Evolutionary conservation across 1,140 invertebrate genomes (phyloP).

Genomic region (Hyposmocoma kahamanoa): DNA sequence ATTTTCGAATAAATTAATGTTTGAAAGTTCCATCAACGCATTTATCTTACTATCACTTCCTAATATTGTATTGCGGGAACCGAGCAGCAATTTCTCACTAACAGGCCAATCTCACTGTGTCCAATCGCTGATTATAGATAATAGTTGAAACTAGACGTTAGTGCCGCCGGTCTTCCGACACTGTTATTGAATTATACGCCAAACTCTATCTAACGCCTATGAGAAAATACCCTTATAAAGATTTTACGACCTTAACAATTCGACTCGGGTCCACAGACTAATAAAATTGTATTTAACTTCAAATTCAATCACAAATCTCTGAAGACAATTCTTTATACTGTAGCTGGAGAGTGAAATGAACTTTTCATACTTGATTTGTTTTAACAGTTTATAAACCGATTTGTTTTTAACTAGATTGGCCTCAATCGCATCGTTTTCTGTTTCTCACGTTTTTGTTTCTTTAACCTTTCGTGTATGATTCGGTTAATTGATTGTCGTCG

Average conservation of each 20-base stretch:
- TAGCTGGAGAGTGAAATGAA: constrained; percentile 9
- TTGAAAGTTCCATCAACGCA: constrained; percentile 26
- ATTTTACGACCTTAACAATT: too few relatives aligned
- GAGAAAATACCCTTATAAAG: constrained; percentile 28
- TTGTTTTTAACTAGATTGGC: constrained; percentile 59
- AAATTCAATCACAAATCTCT: neutral
- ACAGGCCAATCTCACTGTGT: constrained; percentile 46
- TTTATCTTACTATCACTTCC: constrained; percentile 26
- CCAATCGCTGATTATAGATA: constrained; percentile 60
- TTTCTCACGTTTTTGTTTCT: constrained; percentile 68
- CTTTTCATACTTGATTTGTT: constrained; percentile 58
- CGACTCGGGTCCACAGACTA: constrained; percentile 34
- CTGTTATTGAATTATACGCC: constrained; percentile 64
- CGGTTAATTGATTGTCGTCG: constrained; percentile 47
- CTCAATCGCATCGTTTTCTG: constrained; percentile 40
- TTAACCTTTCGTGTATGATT: constrained; percentile 45
- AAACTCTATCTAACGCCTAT: constrained; percentile 49
- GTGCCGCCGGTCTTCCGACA: constrained; percentile 62
- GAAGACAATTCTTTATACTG: neutral
- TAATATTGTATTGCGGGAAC: constrained; percentile 17
- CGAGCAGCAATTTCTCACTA: constrained; percentile 28
- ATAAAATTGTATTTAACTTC: neutral
- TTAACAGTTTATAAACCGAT: constrained; percentile 51
- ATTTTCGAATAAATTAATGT: constrained; percentile 8
- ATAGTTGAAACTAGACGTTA: constrained; percentile 45